Evolutionary conservation across 2,888 invertebrate genomes (phyloP), one percentile per base, ranked within the genome.

Genomic region (Prosapia bicincta): DNA sequence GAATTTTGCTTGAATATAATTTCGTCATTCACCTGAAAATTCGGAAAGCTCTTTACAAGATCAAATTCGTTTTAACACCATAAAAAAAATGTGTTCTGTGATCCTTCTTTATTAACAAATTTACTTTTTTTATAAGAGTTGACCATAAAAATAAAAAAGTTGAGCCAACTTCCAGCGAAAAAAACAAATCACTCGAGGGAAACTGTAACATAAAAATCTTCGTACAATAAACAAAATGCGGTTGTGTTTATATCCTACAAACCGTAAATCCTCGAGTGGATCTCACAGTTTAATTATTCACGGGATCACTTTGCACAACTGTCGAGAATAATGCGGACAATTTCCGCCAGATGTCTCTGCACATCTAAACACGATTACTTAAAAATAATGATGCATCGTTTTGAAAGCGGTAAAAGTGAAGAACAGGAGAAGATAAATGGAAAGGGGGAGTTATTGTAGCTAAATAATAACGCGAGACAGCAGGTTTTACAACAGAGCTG

Each of bases 371-470:
- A 26, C 24, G 72, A 73, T 73, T 68, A 69, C 30, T 68, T 73
- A 73, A 73, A 73, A 73, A 73, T 73, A 73, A 73, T 68, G 73
- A 73, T 13, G 73, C 25, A 28, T 32, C 73, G 54, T 73, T 73
- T 73, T 54, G 54, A 54, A 54, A 20, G 54, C 54, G 54, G 54
- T 54, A 54, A 54, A 54, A 10, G 54, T 54, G 54, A 54, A n/a
- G 54, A 54, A 54, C 3, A 54, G 20, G 3, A n/a, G 54, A 54
- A 5, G 54, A 38, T 13, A 9, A 38, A 38, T 13, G 38, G 54
- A 20, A 38, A 15, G 3, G 38, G 13, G 38, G 38, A 28, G 28
- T 9, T 30, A 30, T 30, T 30, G 30, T 30, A 30, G 10, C 13
- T 7, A 38, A 7, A 38, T 38, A 9, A 38, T 38, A 13, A 38